These are phyloP conservation scores for Neoseiulus cucumeris DNA, from an alignment of 1,140 invertebrate species.

Conservation along the genomic window DNA sequence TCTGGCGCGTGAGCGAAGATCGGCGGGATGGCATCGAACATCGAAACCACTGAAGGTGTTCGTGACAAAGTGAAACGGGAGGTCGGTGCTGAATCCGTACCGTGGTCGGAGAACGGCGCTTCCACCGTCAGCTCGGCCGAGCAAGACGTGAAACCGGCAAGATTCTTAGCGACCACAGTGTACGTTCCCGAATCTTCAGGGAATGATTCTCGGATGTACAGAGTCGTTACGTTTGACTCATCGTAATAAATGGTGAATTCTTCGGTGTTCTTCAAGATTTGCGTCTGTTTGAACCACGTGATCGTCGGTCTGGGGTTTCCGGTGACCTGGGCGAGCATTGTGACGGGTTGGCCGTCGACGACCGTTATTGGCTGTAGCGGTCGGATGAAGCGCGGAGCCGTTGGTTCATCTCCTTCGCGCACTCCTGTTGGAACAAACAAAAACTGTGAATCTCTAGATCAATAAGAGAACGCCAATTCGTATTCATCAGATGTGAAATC, in stretches of 20 bases:
- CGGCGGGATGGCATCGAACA: conserved; percentile 72
- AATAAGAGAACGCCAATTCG: neutral
- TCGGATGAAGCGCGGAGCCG: conserved; percentile 60
- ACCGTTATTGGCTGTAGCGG: conserved; percentile 61
- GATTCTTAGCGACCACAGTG: conserved; percentile 87
- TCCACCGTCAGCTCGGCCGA: conserved; percentile 73
- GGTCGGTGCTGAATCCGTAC: conserved; percentile 50
- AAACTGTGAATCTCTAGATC: neutral
- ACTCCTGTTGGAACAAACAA: conserved; percentile 40
- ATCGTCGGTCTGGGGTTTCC: conserved; percentile 70
- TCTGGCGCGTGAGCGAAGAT: conserved; percentile 74
- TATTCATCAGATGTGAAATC: neutral
- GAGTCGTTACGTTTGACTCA: conserved; percentile 68
- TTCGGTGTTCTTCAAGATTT: conserved; percentile 66
- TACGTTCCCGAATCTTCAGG: conserved; percentile 91
- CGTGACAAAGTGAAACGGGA: conserved; percentile 60
- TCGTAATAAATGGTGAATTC: conserved; percentile 79
- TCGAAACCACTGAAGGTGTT: conserved; percentile 71
- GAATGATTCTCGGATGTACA: conserved; percentile 85
- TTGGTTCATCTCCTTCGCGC: conserved; percentile 46
- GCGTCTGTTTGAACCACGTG: conserved; percentile 81
- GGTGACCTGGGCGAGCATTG: conserved; percentile 66
- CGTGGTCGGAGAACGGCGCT: conserved; percentile 63
- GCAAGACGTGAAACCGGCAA: conserved; percentile 72
- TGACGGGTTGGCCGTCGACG: conserved; percentile 62